Conservation (phyloP, 2,888 invertebrate genomes). For the Capitulum mitella region DNA sequence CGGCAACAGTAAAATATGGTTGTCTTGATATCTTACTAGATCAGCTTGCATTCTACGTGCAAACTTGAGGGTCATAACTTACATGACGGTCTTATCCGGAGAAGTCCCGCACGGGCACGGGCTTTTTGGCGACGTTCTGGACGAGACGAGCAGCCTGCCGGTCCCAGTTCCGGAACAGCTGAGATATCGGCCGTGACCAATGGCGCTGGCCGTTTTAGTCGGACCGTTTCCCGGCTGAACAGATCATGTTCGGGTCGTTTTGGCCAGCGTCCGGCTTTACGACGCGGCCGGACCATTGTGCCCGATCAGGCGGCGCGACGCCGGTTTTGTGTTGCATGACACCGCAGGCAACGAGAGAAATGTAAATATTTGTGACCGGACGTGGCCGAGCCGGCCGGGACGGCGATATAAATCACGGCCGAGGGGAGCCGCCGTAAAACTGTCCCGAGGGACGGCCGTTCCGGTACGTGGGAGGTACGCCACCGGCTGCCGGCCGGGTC, state of each 20-base stretch:
- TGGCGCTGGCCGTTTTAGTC: background rate
- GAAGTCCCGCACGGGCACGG: too few species aligned
- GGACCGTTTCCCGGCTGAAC: background rate
- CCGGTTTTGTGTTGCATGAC: constrained; percentile 9
- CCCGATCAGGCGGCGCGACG: background rate
- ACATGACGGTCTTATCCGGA: too few species aligned
- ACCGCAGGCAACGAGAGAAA: background rate
- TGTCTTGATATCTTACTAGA: too few species aligned
- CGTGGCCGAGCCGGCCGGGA: background rate
- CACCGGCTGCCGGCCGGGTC: background rate
- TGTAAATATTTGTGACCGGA: constrained; percentile 11
- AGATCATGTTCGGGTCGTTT: background rate
- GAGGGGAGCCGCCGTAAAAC: background rate
- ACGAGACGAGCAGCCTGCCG: too few species aligned
- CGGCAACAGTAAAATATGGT: too few species aligned
- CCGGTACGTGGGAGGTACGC: background rate
- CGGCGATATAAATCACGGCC: background rate
- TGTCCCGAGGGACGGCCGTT: background rate
- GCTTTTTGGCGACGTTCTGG: too few species aligned
- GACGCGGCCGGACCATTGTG: background rate
- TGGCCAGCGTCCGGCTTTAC: background rate
- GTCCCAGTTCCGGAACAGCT: too few species aligned
- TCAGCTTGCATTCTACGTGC: too few species aligned
- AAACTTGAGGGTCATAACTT: too few species aligned
- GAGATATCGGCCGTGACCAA: background rate